Evolutionary conservation across 2,797 vertebrate species (phyloP).

Genomic region (Pangasius larnaudii): DNA sequence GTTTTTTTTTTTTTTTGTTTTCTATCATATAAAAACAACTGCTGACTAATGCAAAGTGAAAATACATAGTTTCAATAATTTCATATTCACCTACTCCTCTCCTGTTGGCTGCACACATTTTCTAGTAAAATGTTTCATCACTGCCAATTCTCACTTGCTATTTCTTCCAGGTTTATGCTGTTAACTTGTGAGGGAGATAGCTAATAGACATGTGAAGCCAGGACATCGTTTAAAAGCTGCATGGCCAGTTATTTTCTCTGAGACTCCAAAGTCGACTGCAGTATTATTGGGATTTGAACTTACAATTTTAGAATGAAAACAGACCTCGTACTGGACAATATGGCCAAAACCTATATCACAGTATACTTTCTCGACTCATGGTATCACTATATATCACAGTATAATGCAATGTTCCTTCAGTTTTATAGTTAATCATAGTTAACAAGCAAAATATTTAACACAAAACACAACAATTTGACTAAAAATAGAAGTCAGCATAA

Average conservation of each 20-base stretch:
- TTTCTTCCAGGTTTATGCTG: not conserved
- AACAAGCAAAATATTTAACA: not conserved
- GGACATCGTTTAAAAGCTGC: not conserved
- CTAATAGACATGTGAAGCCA: not conserved
- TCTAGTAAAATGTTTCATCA: not conserved
- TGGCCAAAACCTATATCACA: not conserved
- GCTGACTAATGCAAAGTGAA: not conserved
- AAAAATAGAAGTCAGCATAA: not conserved
- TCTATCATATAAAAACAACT: not conserved
- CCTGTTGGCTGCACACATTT: not conserved
- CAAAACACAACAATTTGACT: not conserved
- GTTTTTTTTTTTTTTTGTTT: not conserved
- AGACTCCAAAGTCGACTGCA: not conserved
- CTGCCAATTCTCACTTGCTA: not conserved
- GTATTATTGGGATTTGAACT: not conserved
- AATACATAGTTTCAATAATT: not conserved
- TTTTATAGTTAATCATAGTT: not conserved
- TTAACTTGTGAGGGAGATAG: not conserved
- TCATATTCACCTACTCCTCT: not conserved
- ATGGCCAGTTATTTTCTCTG: not conserved
- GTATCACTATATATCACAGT: not conserved
- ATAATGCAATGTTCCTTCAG: not conserved
- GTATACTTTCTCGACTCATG: not conserved
- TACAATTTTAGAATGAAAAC: not conserved
- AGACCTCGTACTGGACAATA: not conserved